Evolutionary conservation across 1,140 invertebrate genomes (phyloP), one percentile per base, ranked within the genome.

Genomic region (Penaeus vannamei): DNA sequence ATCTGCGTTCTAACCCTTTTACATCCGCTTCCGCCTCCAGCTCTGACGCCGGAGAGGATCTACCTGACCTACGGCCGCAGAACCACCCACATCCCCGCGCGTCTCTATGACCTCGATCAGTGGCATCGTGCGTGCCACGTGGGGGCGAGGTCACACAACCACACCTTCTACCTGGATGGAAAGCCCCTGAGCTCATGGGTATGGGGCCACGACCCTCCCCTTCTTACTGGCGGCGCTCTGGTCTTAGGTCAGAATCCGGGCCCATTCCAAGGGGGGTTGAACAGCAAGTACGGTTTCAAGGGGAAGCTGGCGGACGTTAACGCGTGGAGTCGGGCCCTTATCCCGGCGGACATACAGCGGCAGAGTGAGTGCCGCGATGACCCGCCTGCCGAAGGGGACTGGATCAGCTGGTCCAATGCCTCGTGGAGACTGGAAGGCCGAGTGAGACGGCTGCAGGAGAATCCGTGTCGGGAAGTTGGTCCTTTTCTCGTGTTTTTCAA

Each of bases 131-230:
- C 59, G 64, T 88, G 86, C 60, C 12, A 76, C 8, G 81, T 83
- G 23, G 81, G 79, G 0, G 36, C 29, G 0, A 64, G 22, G 29
- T 64, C 79, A 22, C 64, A 72, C 23, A 76, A 88, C 79, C 80
- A 88, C 66, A 88, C 80, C 46, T 60, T 88, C 79, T 88, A 88
- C 59, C 32, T 88, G 66, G 79, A 88, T 32, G 86, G 86, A 29
- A 62, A 23, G 22, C 23, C 46, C 46, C 59, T 88, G 19, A 59
- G 32, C 14, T 76, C 80, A 0, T 88, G 86, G 86, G 66, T 66
- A 4, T 88, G 86, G 86, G 26, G 1, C 19, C 59, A 17, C 7
- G 62, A 60, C 8, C 12, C 32, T 22, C 29, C 17, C 17, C 79
- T 88, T 42, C 29, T 22, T 60, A 19, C 80, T 17, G 81, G 62